Base-by-base conservation (phyloP, 2,797 vertebrate species). In the Hipposideros larvatus region DNA sequence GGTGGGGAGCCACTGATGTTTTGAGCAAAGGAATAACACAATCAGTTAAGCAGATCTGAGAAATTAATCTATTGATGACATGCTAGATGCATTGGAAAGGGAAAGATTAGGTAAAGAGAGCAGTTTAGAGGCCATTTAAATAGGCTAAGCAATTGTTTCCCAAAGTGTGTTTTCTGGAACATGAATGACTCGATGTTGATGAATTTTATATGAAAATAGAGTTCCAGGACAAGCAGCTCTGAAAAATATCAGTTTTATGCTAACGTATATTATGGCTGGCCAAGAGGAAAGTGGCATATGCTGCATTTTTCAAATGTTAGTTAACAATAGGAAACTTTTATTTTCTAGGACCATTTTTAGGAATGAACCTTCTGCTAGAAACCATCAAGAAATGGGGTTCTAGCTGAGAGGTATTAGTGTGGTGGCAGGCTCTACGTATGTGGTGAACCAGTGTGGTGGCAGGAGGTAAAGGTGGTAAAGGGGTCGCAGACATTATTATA, bases 1-100 rank as follows among this genome's bases (percentile, higher is more conserved):
- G 34, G 7, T 46, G 41, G 15, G 34, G 55, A 95, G 24, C 24
- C 59, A 85, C 31, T 31, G 19, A 51, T 70, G 1, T 11, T 83
- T 37, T 84, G 34, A 94, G n/a, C 82, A 95, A 82, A 66, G 28
- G 48, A 55, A 73, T 90, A 59, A 78, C 84, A 51, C 73, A 79
- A 41, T 48, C 48, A 89, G 24, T 46, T 65, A 73, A 65, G 65
- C 57, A 89, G 21, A 51, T 85, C 24, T 51, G 37, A 79, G 63
- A 90, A 79, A 71, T 41, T 28, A 79, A 65, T 84, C n/a, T n/a
- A 26, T 84, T 53, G n/a, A 9, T 79, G n/a, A 66, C 83, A 74
- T 79, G 57, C 26, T 51, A 48, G 15, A 26, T 59, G 22, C 18
- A 53, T 2, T 85, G 48, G 48, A 51, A 90, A 79, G n/a, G 19